Evolutionary conservation across 2,113 vertebrate genomes (phyloP).

Genomic region (Ptilorrhoa leucosticta): DNA sequence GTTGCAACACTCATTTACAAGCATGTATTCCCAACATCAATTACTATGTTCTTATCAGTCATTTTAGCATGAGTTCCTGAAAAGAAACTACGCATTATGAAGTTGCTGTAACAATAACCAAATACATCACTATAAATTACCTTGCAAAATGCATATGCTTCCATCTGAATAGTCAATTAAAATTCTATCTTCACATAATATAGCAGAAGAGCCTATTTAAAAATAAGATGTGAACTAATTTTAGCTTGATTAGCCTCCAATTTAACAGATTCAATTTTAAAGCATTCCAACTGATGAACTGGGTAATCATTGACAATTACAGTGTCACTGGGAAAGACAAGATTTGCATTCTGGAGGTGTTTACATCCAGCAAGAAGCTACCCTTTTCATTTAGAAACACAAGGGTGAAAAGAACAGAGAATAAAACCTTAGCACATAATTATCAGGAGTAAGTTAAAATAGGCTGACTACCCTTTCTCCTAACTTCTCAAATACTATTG

Average conservation of each 20-base stretch:
- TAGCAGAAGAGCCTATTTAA: not conserved
- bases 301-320: not conserved
- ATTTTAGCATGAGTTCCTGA: not conserved
- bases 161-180: not conserved
- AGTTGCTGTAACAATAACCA: not conserved
- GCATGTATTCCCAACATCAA: not conserved
- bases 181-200: not conserved
- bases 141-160: not conserved
- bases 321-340: not conserved
- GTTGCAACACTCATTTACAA: not conserved
- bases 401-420: not conserved
- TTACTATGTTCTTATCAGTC: not conserved
- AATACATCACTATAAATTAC: not conserved
- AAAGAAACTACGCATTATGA: not conserved
- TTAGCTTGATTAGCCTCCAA: not conserved
- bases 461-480: not conserved
- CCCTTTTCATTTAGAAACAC: not conserved
- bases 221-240: not conserved
- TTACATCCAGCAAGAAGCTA: not conserved
- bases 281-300: not conserved
- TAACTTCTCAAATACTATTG: not conserved
- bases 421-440: not conserved
- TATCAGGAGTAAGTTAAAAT: not conserved
- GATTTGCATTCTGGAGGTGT: not conserved
- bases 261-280: not conserved